A percentile compares a stretch with the other conserved stretches of the same genome.
Conservation (phyloP, 2,797 vertebrate species). For the Thunnus albacares region DNA sequence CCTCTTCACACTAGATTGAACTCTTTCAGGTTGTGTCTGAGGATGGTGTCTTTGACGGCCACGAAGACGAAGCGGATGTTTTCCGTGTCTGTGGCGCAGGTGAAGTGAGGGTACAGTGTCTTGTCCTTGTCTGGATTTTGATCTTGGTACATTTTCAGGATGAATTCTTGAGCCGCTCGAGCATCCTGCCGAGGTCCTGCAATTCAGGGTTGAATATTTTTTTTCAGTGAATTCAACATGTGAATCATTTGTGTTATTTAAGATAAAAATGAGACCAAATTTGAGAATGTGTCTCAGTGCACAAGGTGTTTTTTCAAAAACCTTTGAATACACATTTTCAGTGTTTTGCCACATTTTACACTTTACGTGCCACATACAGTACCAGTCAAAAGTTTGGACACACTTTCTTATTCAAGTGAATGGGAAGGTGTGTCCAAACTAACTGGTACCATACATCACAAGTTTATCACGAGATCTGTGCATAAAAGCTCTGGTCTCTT, state of each 20-base stretch:
- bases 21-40: slow-evolving; percentile 90
- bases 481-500: neutral
- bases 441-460: neutral
- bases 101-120: slow-evolving; percentile 92
- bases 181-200: slow-evolving; percentile 90
- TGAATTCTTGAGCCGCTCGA: slow-evolving; percentile 89
- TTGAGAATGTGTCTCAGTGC: neutral
- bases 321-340: slow-evolving; percentile 7
- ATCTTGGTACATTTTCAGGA: slow-evolving; percentile 92
- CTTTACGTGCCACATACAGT: neutral
- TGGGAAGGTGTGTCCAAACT: neutral
- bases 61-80: slow-evolving; percentile 93
- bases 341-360: neutral
- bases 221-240: neutral
- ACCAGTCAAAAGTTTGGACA: neutral
- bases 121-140: slow-evolving; percentile 93
- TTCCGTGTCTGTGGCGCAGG: slow-evolving; percentile 93
- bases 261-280: neutral
- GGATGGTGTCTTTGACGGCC: slow-evolving; percentile 93
- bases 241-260: no score
- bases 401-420: no score
- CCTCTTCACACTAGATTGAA: slow-evolving; percentile 88
- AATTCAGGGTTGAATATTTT: neutral
- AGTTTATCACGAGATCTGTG: neutral
- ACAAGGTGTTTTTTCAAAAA: neutral